A percentile compares a stretch with the other conserved stretches of the same genome.
phyloP scores from a whole-genome alignment of 2,797 vertebrate genomes.

The Sternotherus odoratus region DNA sequence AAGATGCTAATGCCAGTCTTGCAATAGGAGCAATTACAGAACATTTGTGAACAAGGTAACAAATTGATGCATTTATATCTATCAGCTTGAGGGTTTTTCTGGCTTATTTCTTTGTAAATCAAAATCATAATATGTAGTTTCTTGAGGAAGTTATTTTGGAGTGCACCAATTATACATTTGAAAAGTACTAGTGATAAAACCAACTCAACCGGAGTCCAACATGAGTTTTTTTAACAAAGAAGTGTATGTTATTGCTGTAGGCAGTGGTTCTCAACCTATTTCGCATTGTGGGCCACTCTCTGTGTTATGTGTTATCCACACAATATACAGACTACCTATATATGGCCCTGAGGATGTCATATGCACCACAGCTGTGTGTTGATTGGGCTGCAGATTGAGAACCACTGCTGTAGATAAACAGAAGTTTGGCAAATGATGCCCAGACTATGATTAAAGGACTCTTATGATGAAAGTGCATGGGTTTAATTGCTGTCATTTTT shows the following conservation, averaged over 20 bases:
- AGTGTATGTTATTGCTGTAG: too few relatives aligned
- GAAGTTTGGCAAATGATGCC: neutral
- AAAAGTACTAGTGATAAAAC: neutral
- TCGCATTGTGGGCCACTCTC: too few relatives aligned
- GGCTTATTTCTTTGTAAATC: neutral
- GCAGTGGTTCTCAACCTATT: too few relatives aligned
- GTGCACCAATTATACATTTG: too few relatives aligned
- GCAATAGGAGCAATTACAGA: slow-evolving; percentile 49
- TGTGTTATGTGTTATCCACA: too few relatives aligned
- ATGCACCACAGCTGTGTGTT: too few relatives aligned
- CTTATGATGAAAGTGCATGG: neutral
- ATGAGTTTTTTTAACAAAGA: neutral
- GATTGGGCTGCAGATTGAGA: too few relatives aligned
- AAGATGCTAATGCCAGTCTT: slow-evolving; percentile 76
- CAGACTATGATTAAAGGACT: neutral
- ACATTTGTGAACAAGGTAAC: slow-evolving; percentile 57
- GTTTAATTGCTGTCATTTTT: neutral
- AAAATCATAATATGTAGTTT: neutral
- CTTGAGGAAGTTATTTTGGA: neutral
- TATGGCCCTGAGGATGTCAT: too few relatives aligned
- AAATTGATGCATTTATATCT: fast-evolving
- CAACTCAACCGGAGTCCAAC: neutral
- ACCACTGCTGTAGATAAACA: neutral
- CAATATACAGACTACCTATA: too few relatives aligned
- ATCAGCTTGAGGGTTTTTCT: neutral